Base-by-base conservation (phyloP, 2,888 invertebrate species). In the Xiphydria camelus region DNA sequence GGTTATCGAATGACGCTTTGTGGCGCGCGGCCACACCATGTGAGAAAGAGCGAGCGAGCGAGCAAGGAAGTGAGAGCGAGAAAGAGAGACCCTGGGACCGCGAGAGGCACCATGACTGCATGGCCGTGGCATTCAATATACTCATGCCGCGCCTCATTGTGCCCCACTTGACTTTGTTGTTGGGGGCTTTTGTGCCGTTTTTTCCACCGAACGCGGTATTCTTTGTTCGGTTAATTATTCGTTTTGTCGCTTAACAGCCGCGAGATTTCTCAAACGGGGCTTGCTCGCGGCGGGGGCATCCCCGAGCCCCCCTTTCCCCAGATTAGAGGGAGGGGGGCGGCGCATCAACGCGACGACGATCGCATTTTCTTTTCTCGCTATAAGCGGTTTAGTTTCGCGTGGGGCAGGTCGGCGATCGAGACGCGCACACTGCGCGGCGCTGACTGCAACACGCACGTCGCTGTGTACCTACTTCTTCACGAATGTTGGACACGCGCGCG, bases 131-230 rank as follows among this genome's bases (percentile, higher is more conserved):
- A 64, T 66, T 66, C 66, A 65, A 66, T 62, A 60, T 64, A 66
- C 66, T 66, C 66, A 63, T 59, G 63, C 65, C 63, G 66, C 60
- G 64, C 57, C 64, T 71, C 67, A 72, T 74, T 73, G 73, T 71
- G 59, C 63, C 68, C 69, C 72, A 74, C 73, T 74, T 73, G 74
- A 73, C 71, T 67, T 69, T 68, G 72, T 70, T 68, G 65, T 67
- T 62, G 65, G 64, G 62, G 53, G 55, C 55, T 57, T 63, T 65
- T 64, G 64, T 63, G 53, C 51, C 29, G 32, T 35, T 49, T 53
- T 46, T 40, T 47, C 42, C 20, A 43, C 43, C 57, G 42, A 55
- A 56, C 49, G n/a, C n/a, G 45, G 46, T 39, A 47, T 45, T 53
- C 66, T 55, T 70, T 70, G 70, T 70, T 55, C 59, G 55, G 61